These are phyloP conservation scores for Mesocricetus auratus DNA, from an alignment of 2,113 vertebrate species.

Conservation along the genomic window DNA sequence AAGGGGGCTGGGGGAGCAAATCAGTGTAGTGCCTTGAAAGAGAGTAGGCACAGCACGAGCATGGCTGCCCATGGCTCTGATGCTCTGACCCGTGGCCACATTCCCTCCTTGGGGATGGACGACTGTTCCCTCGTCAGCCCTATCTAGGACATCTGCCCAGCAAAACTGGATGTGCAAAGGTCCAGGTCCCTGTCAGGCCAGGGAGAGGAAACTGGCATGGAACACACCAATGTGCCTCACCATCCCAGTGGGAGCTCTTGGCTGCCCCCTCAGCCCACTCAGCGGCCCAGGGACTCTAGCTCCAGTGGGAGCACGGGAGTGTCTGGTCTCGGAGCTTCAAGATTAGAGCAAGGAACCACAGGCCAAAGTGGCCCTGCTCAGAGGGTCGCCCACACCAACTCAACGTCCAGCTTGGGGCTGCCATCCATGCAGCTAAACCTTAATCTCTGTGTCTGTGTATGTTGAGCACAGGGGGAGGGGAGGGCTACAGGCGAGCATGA, in stretches of 20 bases:
- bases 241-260: not conserved
- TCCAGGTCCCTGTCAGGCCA: not conserved
- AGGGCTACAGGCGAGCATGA: not conserved
- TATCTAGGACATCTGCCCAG: not conserved
- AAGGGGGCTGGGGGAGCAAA: not conserved
- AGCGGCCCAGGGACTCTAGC: not conserved
- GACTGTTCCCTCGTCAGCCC: not conserved
- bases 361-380: not conserved
- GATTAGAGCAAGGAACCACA: not conserved
- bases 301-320: not conserved
- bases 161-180: not conserved
- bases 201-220: not conserved
- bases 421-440: constrained; percentile 48
- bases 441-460: not conserved
- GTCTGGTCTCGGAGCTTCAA: not conserved
- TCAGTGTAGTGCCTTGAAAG: constrained; percentile 11
- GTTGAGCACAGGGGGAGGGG: not conserved
- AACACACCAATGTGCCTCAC: not conserved
- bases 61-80: not conserved
- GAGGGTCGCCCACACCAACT: not conserved
- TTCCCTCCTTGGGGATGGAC: not conserved
- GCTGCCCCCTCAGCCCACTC: not conserved
- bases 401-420: not conserved
- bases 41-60: not conserved
- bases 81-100: not conserved